phyloP scores from a whole-genome alignment of 2,113 vertebrate species.

The Mustela lutreola region DNA sequence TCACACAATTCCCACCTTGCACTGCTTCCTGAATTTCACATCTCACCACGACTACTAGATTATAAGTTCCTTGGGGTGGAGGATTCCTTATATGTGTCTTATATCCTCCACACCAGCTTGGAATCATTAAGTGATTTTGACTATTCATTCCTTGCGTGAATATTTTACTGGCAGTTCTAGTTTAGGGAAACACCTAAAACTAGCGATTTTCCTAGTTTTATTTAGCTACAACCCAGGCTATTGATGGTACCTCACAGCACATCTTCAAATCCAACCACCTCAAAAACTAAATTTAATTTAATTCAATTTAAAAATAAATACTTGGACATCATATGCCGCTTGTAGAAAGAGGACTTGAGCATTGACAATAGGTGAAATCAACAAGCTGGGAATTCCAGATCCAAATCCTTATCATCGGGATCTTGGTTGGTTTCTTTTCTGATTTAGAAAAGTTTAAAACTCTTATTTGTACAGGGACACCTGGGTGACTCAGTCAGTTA shows the following conservation, averaged over 20 bases:
- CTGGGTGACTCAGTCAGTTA: neutral
- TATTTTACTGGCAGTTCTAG: neutral
- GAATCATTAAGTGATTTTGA: neutral
- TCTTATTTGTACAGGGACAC: neutral
- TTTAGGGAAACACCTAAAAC: neutral
- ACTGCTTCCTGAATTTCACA: neutral
- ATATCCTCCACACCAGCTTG: neutral
- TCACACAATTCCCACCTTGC: neutral
- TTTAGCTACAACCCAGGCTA: neutral
- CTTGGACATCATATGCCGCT: neutral
- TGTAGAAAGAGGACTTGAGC: neutral
- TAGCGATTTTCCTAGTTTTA: neutral
- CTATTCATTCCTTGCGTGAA: neutral
- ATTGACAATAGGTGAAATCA: neutral
- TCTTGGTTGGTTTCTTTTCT: constrained; percentile 46
- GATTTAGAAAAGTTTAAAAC: constrained; percentile 48
- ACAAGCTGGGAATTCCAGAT: neutral
- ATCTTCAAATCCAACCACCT: neutral
- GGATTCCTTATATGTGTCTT: constrained; percentile 14
- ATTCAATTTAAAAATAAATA: neutral
- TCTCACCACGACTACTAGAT: neutral
- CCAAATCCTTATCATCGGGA: neutral
- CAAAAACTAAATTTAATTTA: neutral
- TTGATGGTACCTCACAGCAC: neutral
- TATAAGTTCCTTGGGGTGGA: neutral